phyloP scores from a whole-genome alignment of 2,797 vertebrate genomes.

The Poeciliopsis presidionis region DNA sequence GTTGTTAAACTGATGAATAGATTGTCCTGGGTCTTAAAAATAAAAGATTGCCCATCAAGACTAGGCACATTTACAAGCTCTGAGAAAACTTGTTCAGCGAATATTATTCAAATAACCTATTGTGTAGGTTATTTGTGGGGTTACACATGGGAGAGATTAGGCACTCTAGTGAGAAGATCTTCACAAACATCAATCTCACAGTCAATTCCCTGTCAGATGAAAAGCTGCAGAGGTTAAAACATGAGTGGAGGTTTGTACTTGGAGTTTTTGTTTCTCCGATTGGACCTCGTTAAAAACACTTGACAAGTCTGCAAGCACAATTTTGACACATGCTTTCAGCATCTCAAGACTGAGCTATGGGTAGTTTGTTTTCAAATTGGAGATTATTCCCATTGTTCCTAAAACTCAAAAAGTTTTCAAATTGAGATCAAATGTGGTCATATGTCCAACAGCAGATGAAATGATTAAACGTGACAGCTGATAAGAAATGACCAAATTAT shows the following conservation, averaged over 20 bases:
- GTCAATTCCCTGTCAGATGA: conserved; percentile 5
- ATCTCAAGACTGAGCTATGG: background rate
- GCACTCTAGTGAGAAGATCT: background rate
- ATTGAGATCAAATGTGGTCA: background rate
- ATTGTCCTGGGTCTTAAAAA: background rate
- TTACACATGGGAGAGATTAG: conserved; percentile 2
- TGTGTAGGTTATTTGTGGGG: background rate
- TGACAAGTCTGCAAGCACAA: background rate
- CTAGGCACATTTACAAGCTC: too few species aligned
- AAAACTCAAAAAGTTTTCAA: background rate
- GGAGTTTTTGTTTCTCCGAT: background rate
- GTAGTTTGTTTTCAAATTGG: background rate
- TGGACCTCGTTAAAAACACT: conserved; percentile 2
- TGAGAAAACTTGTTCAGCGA: background rate
- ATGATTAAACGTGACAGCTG: background rate
- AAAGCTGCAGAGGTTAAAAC: background rate
- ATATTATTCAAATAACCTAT: background rate
- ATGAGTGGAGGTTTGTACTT: background rate
- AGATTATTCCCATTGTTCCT: background rate
- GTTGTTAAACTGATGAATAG: background rate
- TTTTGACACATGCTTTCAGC: background rate
- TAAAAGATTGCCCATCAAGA: background rate
- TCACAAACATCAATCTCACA: background rate
- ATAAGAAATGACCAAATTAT: background rate
- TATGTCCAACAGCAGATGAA: background rate